Conservation (phyloP, 2,797 vertebrate species). For the Tamandua tetradactyla region DNA sequence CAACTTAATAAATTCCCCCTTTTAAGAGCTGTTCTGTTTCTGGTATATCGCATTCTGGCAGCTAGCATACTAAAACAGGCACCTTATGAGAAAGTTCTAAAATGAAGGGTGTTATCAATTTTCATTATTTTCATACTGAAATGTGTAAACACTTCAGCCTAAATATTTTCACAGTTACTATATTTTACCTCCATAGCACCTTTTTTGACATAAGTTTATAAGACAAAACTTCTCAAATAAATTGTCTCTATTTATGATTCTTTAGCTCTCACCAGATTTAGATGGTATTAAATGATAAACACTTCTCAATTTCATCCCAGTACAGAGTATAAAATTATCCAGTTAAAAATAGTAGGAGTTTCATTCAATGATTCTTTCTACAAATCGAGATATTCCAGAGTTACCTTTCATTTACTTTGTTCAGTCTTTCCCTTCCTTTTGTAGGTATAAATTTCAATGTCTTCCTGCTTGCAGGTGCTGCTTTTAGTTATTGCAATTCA, state of each 20-base stretch:
- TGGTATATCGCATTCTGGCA: too few species aligned
- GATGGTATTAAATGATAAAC: neutral
- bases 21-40: too few species aligned
- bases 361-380: neutral
- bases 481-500: neutral
- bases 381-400: neutral
- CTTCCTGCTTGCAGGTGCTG: neutral
- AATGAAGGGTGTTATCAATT: neutral
- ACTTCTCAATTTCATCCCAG: neutral
- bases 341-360: neutral
- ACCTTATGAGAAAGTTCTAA: neutral
- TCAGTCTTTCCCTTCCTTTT: neutral
- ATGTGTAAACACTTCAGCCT: neutral
- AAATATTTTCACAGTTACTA: neutral
- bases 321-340: neutral
- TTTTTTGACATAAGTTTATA: neutral
- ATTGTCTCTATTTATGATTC: neutral
- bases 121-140: neutral
- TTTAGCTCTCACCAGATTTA: neutral
- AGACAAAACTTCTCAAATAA: neutral
- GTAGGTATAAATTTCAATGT: neutral
- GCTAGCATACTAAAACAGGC: too few species aligned
- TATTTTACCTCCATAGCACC: neutral
- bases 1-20: too few species aligned
- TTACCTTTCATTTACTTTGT: neutral